Conservation (phyloP, 2,113 vertebrate species). For the Neotoma lepida region DNA sequence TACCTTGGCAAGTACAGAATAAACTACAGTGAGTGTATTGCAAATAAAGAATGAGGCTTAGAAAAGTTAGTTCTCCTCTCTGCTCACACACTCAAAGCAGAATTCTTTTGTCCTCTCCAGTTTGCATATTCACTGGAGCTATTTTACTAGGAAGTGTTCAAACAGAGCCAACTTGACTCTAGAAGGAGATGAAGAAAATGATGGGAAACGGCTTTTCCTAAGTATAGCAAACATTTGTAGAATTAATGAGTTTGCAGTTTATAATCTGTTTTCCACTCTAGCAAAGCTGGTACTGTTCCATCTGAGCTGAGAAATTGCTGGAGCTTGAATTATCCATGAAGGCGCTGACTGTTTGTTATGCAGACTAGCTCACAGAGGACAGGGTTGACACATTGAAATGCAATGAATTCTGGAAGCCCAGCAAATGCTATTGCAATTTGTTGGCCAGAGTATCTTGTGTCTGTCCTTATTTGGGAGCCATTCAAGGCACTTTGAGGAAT, state of each 20-base stretch:
- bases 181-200: slow-evolving; percentile 72
- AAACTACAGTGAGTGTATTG: background rate
- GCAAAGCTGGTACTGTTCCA: slow-evolving; percentile 53
- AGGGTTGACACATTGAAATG: slow-evolving; percentile 54
- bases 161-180: slow-evolving; percentile 56
- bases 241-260: slow-evolving; percentile 69
- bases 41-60: background rate
- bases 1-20: background rate
- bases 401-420: background rate
- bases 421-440: slow-evolving; percentile 33
- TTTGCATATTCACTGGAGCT: background rate
- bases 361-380: background rate
- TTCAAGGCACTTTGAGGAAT: background rate
- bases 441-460: background rate
- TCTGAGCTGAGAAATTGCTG: slow-evolving; percentile 67
- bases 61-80: background rate
- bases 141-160: slow-evolving; percentile 60
- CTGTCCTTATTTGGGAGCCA: slow-evolving; percentile 39
- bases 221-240: slow-evolving; percentile 72
- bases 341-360: background rate
- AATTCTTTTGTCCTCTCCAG: background rate
- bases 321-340: slow-evolving; percentile 73
- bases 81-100: background rate
- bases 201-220: slow-evolving; percentile 64
- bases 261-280: slow-evolving; percentile 66